A percentile compares a stretch with the other conserved stretches of the same genome.
Conservation (phyloP, 2,113 vertebrate species). For the Planiliza haematocheilus region DNA sequence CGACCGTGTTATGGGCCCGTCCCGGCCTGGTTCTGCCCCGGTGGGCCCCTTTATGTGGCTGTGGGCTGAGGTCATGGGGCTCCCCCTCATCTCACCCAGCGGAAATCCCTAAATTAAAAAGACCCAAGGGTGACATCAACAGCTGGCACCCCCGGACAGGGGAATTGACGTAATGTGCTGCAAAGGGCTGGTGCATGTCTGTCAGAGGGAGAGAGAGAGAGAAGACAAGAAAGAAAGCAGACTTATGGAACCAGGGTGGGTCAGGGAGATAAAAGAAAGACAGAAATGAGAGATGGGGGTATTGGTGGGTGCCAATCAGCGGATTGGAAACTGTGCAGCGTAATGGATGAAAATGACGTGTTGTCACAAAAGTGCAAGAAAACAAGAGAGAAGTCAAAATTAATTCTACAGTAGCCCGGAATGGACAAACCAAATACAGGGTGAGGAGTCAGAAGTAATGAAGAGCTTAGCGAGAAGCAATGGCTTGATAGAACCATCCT, state of each 20-base stretch:
- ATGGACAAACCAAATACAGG: neutral
- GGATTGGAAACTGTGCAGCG: neutral
- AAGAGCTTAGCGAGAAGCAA: too few species aligned
- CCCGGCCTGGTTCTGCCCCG: conserved; percentile 37
- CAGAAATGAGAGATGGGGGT: neutral
- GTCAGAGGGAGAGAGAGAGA: conserved; percentile 52
- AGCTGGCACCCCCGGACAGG: conserved; percentile 68
- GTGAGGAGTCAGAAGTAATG: too few species aligned
- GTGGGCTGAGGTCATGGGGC: conserved; percentile 64
- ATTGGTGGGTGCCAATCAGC: neutral
- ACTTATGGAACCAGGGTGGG: neutral
- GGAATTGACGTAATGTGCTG: conserved; percentile 72
- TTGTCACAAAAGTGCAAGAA: too few species aligned
- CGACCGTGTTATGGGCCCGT: neutral
- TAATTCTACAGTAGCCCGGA: too few species aligned
- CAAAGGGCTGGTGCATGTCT: conserved; percentile 75
- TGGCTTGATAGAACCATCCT: too few species aligned
- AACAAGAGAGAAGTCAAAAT: too few species aligned
- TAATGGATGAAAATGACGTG: conserved; percentile 1
- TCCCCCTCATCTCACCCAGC: conserved; percentile 76
- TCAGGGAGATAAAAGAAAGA: conserved; percentile 23
- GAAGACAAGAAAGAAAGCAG: conserved; percentile 10
- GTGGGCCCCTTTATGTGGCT: conserved; percentile 74
- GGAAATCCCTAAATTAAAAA: conserved; percentile 83
- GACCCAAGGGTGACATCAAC: conserved; percentile 81